Evolutionary conservation across 2,113 vertebrate species (phyloP).

Genomic region (Tenebrosternarchus preto): DNA sequence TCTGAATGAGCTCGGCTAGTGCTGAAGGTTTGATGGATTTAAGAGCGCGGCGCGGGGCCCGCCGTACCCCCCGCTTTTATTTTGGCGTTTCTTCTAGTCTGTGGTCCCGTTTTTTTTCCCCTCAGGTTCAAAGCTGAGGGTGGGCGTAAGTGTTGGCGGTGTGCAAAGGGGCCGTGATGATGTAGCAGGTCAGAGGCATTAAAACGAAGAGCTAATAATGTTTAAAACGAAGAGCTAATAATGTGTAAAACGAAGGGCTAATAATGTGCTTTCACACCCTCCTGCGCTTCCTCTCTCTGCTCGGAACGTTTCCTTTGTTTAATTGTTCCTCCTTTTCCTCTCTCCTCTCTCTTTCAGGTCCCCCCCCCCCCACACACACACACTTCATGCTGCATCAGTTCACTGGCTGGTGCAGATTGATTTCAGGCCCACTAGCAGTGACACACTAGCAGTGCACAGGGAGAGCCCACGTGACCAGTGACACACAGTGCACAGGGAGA

Average conservation of each 20-base stretch:
- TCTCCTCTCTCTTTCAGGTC: not conserved
- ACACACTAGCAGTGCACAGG: conserved; percentile 22
- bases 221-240: conserved; percentile 36
- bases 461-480: conserved; percentile 13
- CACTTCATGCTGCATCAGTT: not conserved
- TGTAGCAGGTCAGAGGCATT: not conserved
- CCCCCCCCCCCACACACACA: not conserved
- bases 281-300: not conserved
- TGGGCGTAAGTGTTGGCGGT: conserved; percentile 2
- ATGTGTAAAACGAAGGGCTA: conserved; percentile 40
- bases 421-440: conserved; percentile 36
- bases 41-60: not conserved
- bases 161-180: conserved; percentile 17
- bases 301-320: not conserved
- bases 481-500: conserved; percentile 13
- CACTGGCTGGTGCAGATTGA: conserved; percentile 37
- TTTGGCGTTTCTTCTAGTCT: not conserved
- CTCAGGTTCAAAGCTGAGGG: conserved; percentile 34
- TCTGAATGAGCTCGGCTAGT: conserved; percentile 4
- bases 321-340: not conserved
- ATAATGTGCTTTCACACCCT: conserved; percentile 7
- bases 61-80: not conserved
- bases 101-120: conserved; percentile 15
- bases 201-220: conserved; percentile 34
- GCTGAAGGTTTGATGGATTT: conserved; percentile 36